These are phyloP conservation scores for Pipistrellus pygmaeus DNA, from an alignment of 2,797 vertebrate genomes.

Conservation along the genomic window DNA sequence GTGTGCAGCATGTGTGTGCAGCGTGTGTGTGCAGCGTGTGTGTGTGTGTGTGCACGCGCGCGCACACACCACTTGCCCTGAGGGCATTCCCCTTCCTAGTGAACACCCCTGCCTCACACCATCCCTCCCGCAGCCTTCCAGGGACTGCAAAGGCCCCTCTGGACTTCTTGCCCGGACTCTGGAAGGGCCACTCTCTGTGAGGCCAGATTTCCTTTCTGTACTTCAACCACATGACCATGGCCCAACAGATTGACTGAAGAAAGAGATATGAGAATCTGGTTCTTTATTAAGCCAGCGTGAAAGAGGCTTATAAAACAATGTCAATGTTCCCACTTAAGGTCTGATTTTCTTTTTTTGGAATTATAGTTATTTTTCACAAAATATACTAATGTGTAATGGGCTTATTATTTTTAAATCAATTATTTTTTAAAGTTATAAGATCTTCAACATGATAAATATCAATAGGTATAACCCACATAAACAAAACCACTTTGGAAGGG, in stretches of 20 bases:
- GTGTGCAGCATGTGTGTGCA: too few species aligned
- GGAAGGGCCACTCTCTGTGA: not conserved
- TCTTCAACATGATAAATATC: not conserved
- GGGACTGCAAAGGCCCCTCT: too few species aligned
- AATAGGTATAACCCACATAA: not conserved
- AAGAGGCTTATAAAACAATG: constrained; percentile 19
- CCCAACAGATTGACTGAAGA: not conserved
- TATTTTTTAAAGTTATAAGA: not conserved
- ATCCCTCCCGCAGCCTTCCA: too few species aligned
- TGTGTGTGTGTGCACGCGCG: too few species aligned
- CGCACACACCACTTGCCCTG: too few species aligned
- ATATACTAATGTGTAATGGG: not conserved
- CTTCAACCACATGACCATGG: not conserved
- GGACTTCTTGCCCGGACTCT: too few species aligned
- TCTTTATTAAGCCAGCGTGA: constrained; percentile 8
- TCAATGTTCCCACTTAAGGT: not conserved
- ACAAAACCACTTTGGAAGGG: not conserved
- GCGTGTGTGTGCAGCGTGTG: too few species aligned
- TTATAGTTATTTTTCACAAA: constrained; percentile 34
- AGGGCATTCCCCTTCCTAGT: too few species aligned
- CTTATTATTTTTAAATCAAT: constrained; percentile 43
- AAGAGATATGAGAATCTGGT: not conserved
- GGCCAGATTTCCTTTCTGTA: not conserved
- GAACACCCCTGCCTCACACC: too few species aligned
- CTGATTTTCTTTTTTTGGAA: constrained; percentile 29